Evolutionary conservation across 2,113 vertebrate genomes (phyloP).

Genomic region (Hemiscyllium ocellatum): DNA sequence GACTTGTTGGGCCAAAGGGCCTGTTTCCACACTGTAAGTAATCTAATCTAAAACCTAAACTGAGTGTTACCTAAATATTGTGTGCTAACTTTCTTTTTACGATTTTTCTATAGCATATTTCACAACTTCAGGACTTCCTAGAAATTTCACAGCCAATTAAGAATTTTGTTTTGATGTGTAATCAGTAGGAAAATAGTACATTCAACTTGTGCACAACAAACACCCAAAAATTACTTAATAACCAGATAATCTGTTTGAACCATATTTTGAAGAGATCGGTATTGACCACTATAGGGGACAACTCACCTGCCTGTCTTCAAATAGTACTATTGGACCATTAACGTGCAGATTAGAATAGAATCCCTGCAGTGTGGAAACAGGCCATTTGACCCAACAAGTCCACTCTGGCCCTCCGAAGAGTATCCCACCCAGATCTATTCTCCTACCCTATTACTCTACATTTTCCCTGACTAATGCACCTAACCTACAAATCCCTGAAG

Average conservation of each 20-base stretch:
- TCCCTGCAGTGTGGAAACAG: too few relatives aligned
- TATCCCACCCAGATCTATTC: too few relatives aligned
- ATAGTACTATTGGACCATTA: too few relatives aligned
- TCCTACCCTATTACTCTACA: too few relatives aligned
- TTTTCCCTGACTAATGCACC: too few relatives aligned
- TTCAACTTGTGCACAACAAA: background rate
- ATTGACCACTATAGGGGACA: background rate
- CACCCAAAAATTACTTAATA: background rate
- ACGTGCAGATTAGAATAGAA: too few relatives aligned
- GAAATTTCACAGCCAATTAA: background rate
- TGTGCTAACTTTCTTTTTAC: background rate
- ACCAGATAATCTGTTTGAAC: background rate
- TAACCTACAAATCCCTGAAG: too few relatives aligned
- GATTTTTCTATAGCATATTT: background rate
- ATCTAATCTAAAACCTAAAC: background rate
- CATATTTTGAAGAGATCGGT: background rate
- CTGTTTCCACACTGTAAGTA: too few relatives aligned
- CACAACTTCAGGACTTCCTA: background rate
- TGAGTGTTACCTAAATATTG: background rate
- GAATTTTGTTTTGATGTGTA: background rate
- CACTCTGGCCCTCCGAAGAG: too few relatives aligned
- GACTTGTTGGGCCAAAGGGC: too few relatives aligned
- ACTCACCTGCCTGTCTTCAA: background rate
- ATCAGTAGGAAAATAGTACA: background rate
- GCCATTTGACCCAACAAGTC: too few relatives aligned